A percentile compares a stretch with the other conserved stretches of the same genome.
phyloP scores from a whole-genome alignment of 2,113 vertebrate genomes.

The human region DNA sequence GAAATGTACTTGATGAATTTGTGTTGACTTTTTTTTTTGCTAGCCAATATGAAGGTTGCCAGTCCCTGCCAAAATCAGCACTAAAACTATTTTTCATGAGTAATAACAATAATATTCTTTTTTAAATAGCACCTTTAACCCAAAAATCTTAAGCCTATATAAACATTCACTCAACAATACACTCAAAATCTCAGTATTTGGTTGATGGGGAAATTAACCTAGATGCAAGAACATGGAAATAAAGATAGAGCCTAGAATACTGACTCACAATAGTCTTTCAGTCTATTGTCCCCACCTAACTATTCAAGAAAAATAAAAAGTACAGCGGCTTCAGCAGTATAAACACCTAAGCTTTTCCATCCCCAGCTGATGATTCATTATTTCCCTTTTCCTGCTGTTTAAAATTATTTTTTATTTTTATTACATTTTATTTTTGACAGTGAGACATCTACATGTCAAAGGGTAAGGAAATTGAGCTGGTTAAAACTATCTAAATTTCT shows the following conservation, averaged over 20 bases:
- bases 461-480: constrained; percentile 25
- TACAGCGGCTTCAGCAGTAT: neutral
- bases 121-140: constrained; percentile 55
- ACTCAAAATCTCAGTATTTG: constrained; percentile 52
- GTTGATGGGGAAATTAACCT: constrained; percentile 31
- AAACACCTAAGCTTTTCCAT: constrained; percentile 47
- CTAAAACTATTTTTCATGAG: constrained; percentile 69
- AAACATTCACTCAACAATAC: constrained; percentile 56
- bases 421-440: constrained; percentile 16
- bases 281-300: neutral
- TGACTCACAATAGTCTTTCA: constrained; percentile 33
- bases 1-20: constrained; percentile 60
- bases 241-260: constrained; percentile 39
- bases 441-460: constrained; percentile 4
- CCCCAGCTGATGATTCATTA: constrained; percentile 27
- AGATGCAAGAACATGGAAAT: constrained; percentile 30
- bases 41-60: constrained; percentile 48
- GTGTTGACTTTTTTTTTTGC: constrained; percentile 66
- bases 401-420: constrained; percentile 47
- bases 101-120: constrained; percentile 71
- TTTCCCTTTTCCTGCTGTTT: constrained; percentile 51
- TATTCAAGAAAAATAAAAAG: constrained; percentile 48
- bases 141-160: constrained; percentile 56
- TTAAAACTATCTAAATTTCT: constrained; percentile 22
- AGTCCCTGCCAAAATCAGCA: constrained; percentile 66